Percentiles rank a stretch among this genome's conserved stretches.
Evolutionary conservation across 2,113 vertebrate genomes (phyloP).

Genomic region (Pteruthius melanotis): DNA sequence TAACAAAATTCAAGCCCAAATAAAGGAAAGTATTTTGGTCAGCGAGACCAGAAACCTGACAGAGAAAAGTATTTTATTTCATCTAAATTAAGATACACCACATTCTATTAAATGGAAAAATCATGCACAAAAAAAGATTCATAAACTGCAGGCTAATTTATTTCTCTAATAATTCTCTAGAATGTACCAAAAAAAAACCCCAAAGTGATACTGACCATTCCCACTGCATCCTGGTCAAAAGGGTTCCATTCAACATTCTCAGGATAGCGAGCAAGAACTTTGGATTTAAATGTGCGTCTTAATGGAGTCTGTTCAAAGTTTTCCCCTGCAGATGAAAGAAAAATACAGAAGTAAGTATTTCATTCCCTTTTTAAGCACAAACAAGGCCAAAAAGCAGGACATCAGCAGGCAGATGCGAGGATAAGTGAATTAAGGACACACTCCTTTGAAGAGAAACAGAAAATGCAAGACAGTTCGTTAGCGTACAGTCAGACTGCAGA

Average conservation of each 20-base stretch:
- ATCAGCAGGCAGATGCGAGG: conserved; percentile 51
- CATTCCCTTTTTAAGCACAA: background rate
- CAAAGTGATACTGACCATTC: conserved; percentile 85
- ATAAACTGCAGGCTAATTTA: background rate
- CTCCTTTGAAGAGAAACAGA: conserved; percentile 63
- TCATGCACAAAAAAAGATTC: background rate
- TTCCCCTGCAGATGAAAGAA: conserved; percentile 83
- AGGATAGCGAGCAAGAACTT: conserved; percentile 96
- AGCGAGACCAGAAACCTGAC: background rate
- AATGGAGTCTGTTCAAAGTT: conserved; percentile 99
- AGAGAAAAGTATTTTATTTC: background rate
- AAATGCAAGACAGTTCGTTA: conserved; percentile 61
- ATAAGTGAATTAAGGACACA: conserved; percentile 59
- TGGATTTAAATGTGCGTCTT: conserved; percentile 98
- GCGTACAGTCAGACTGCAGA: conserved; percentile 39
- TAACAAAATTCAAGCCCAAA: background rate
- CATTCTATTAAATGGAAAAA: background rate
- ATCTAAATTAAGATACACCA: background rate
- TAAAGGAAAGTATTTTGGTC: background rate
- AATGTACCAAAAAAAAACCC: background rate
- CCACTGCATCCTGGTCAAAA: conserved; percentile 98
- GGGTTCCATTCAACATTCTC: conserved; percentile 99
- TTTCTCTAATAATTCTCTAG: background rate
- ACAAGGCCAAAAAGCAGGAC: conserved; percentile 44
- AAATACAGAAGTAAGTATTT: background rate